Evolutionary conservation across 2,113 vertebrate species (phyloP), one percentile per base, ranked within the genome.

Genomic region (Pluvianellus socialis): DNA sequence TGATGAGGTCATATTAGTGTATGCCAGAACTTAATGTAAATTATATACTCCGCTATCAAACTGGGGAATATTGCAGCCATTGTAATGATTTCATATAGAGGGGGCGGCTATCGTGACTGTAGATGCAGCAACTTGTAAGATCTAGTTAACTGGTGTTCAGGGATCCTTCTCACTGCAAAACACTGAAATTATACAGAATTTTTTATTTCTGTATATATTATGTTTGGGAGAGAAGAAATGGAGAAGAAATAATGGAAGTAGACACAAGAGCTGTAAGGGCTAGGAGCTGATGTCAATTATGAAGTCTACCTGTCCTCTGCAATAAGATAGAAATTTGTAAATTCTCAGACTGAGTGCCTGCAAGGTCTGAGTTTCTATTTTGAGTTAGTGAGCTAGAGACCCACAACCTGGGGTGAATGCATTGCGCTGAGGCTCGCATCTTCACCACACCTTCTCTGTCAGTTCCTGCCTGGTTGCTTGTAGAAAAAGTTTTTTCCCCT

Each of bases 201-300:
- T 35, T 84, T 88, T 32, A 28, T 28, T 77, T 86, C 58, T 77
- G 19, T 42, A 10, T 80, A 6, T 81, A 56, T 85, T 67, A 32
- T 35, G 67, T 52, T 65, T 74, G 28, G 42, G 56, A 85, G 70
- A 81, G 79, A 38, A 88, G 44, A 74, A 89, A 63, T 40, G 24
- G 55, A 61, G 80, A 73, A 68, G 76, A 92, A 62, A 27, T 92
- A 96, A 92, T 94, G 73, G 63, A 82, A 95, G 77, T 87, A 82
- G 93, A 88, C 94, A 85, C 44, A 52, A 52, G 80, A 75, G 61
- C 73, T 87, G 5, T 6, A 65, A 81, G 40, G 63, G 68, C 59
- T 74, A n/a, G 83, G 68, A 87, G 42, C 68, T 81, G 20, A 16
- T 84, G 91, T 84, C 89, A 96, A 24, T 96, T 95, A 87, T 67